Evolutionary conservation across 1,140 invertebrate species (phyloP).

Genomic region (Penaeus japonicus): DNA sequence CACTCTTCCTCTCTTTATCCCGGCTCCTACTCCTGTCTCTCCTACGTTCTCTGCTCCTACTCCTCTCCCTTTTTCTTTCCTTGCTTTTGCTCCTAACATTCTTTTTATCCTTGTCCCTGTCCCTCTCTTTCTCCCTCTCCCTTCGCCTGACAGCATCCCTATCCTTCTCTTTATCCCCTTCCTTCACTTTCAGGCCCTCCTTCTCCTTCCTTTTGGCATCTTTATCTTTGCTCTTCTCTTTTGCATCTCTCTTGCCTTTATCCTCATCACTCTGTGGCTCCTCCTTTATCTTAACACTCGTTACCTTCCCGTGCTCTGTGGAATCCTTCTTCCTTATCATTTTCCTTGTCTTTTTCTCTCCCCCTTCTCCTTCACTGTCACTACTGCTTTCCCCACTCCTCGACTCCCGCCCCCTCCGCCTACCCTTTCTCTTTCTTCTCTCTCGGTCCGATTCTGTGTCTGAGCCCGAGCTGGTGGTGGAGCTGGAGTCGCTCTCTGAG

Average conservation of each 20-base stretch:
- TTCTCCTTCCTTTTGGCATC: neutral
- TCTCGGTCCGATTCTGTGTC: constrained; percentile 23
- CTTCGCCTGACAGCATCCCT: neutral
- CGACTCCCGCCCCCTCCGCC: neutral
- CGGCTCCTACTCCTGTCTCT: neutral
- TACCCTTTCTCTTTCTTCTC: constrained; percentile 30
- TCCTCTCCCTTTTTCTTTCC: constrained; percentile 21
- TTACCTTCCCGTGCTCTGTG: neutral
- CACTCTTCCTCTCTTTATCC: constrained; percentile 16
- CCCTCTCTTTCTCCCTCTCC: constrained; percentile 19
- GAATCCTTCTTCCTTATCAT: neutral
- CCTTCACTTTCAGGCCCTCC: constrained; percentile 19
- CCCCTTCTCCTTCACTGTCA: constrained; percentile 36
- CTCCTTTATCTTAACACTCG: constrained; percentile 3
- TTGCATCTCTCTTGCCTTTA: constrained; percentile 14
- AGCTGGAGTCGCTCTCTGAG: constrained; percentile 39
- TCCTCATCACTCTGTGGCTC: constrained; percentile 23
- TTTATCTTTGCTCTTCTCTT: neutral
- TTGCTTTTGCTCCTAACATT: constrained; percentile 4
- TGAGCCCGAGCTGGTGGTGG: constrained; percentile 1
- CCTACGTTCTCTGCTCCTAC: neutral
- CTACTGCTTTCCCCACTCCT: constrained; percentile 37
- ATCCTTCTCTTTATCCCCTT: constrained; percentile 7
- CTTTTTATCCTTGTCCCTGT: constrained; percentile 21
- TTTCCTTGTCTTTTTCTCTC: constrained; percentile 26